A percentile compares a stretch with the other conserved stretches of the same genome.
Evolutionary conservation across 2,797 vertebrate genomes (phyloP).

Genomic region (Erethizon dorsatum): DNA sequence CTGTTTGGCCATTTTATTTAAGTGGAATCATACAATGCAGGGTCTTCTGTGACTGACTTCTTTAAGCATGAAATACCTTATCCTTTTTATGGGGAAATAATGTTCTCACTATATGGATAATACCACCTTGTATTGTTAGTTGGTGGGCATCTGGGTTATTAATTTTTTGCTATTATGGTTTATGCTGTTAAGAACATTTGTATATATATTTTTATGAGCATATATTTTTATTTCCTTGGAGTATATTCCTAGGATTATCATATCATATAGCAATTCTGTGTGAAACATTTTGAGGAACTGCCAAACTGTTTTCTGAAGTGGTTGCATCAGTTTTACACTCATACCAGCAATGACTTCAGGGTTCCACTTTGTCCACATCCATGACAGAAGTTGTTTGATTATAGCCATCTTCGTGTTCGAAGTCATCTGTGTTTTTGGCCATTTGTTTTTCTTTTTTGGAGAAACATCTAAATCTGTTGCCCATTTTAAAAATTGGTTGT

Average conservation of each 20-base stretch:
- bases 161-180: background rate
- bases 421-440: background rate
- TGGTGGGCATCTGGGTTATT: background rate
- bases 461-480: background rate
- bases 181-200: background rate
- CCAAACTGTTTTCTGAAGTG: background rate
- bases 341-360: background rate
- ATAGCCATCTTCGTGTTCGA: background rate
- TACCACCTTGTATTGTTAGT: constrained; percentile 21
- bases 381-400: constrained; percentile 25
- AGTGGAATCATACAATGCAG: background rate
- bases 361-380: background rate
- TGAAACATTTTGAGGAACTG: constrained; percentile 58
- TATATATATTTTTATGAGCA: constrained; percentile 5
- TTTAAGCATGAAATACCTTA: background rate
- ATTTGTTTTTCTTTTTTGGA: background rate
- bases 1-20: constrained; percentile 10
- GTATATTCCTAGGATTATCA: background rate
- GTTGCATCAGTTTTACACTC: background rate
- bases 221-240: constrained; percentile 38
- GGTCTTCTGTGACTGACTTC: constrained; percentile 33
- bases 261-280: background rate
- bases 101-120: background rate
- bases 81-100: constrained; percentile 35
- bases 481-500: background rate